A percentile compares a stretch with the other conserved stretches of the same genome.
phyloP scores from a whole-genome alignment of 2,888 invertebrate genomes.

The Pheosia tremula region DNA sequence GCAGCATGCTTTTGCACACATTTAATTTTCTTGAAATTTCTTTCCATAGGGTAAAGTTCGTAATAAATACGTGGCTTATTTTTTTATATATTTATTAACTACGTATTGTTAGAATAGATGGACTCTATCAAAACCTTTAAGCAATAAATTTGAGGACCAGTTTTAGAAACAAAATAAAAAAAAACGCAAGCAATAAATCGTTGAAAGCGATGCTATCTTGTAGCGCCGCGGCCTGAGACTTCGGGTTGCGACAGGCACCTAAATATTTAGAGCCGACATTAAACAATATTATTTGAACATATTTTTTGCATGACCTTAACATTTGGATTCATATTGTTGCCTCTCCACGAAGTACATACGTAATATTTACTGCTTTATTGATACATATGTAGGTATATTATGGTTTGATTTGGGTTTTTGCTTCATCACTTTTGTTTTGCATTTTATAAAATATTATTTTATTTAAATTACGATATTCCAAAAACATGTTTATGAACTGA shows the following conservation, averaged over 20 bases:
- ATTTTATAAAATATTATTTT: conserved; percentile 24
- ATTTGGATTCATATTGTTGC: conserved; percentile 46
- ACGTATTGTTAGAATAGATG: no score
- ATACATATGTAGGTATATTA: conserved; percentile 9
- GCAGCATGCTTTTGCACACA: no score
- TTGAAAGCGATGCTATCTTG: not conserved
- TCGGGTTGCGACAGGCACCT: conserved; percentile 1
- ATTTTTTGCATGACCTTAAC: conserved; percentile 67
- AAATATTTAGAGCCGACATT: conserved; percentile 17
- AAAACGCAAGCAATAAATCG: not conserved
- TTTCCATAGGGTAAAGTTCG: no score
- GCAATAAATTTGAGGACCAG: no score
- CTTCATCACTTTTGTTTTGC: conserved; percentile 20
- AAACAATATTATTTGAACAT: conserved; percentile 22
- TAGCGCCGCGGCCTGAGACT: not conserved
- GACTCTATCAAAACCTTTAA: no score
- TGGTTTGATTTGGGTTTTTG: conserved; percentile 14
- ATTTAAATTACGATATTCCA: conserved; percentile 22
- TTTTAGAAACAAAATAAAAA: no score
- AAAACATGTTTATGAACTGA: conserved; percentile 53
- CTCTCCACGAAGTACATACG: conserved; percentile 15
- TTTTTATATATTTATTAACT: no score
- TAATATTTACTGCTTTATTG: conserved; percentile 30
- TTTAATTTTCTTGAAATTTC: no score
- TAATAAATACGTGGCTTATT: no score